Evolutionary conservation across 2,888 invertebrate genomes (phyloP), one percentile per base, ranked within the genome.

Genomic region (Lapara coniferarum): DNA sequence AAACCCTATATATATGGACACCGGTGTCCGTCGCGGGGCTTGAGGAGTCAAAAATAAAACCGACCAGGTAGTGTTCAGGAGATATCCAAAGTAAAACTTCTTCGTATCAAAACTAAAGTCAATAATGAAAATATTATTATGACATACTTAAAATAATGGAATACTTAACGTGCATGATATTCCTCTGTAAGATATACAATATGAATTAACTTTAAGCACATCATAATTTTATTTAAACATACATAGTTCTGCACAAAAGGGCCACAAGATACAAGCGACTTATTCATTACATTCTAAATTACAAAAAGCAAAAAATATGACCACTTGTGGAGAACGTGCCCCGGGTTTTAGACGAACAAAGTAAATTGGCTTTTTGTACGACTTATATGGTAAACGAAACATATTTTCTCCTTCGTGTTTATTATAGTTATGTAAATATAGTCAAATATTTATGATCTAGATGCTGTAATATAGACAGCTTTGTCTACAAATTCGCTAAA

Each of bases 271-370:
- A 69, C 68, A 57, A 67, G 72, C 72, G 71, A 71, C 69, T 73
- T 74, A 71, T 74, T 74, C 70, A 72, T 74, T 72, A 72, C 71
- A 70, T 70, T 73, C 71, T 74, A 72, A 70, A 73, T 70, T 71
- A 72, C 67, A 72, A 69, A 71, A 59, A 56, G 59, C 70, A 74
- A 73, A 74, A 72, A 75, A 70, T 71, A 71, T 66, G 66, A 71
- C 44, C 69, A 66, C 66, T 71, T 71, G 70, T 71, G 69, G 68
- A 68, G 59, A 72, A 70, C 73, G 72, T 71, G 71, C 69, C 51
- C 70, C 70, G 73, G 55, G 69, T 68, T 69, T 70, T 69, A 72
- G 68, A 72, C 70, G 69, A 71, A 71, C 49, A 53, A 70, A 68
- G 70, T 71, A 74, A 71, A 72, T 72, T 72, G 74, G 70, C 69